Base-by-base conservation (phyloP, 30 jellyfish, hydroid and myxozoan species). In the Chrysaora quinquecirrha region DNA sequence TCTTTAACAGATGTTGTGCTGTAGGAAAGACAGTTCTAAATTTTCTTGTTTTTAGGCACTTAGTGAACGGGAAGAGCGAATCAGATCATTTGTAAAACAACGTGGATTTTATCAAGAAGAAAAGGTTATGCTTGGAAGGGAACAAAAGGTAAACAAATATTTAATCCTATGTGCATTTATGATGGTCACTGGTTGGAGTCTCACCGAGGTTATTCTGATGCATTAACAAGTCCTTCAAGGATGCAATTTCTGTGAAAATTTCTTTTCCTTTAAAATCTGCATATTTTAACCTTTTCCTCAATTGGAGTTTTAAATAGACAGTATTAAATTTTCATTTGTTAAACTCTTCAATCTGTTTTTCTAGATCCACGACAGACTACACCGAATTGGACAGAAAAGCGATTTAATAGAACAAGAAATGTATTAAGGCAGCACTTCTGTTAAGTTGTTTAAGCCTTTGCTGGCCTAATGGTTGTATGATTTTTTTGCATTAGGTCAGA, bases 81-180 rank as follows among this genome's bases (percentile, higher is more conserved):
- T 87, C 49, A 16, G 77, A 34, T 31, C 85, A 38, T 78, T 87
- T 64, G 87, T 70, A 9, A 87, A 87, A 34, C 83, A 76, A 38
- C 79, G 96, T 23, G 96, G 90, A 21, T 78, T 76, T 78, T 76
- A 83, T 34, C 87, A 87, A 48, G 96, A 87, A 52, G 96, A 87
- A 23, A 87, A 76, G 49, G 87, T 32, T 30, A 76, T 76, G 90
- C 71, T 87, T 29, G 91, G 34, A 25, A 83, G 72, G 64, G 87
- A 87, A 73, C 90, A 68, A 43, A 87, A 78, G 90, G 96, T 87
- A 47, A 62, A 74, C 27, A 30, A 19, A 1, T 30, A 19, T 30
- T 24, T 38, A 6, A 3, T 38, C n/a, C n/a, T n/a, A n/a, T n/a
- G n/a, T n/a, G n/a, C n/a, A n/a, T n/a, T n/a, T n/a, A n/a, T n/a